These are phyloP conservation scores for Rhinolophus ferrumequinum DNA, from an alignment of 2,113 vertebrate genomes.

Conservation along the genomic window DNA sequence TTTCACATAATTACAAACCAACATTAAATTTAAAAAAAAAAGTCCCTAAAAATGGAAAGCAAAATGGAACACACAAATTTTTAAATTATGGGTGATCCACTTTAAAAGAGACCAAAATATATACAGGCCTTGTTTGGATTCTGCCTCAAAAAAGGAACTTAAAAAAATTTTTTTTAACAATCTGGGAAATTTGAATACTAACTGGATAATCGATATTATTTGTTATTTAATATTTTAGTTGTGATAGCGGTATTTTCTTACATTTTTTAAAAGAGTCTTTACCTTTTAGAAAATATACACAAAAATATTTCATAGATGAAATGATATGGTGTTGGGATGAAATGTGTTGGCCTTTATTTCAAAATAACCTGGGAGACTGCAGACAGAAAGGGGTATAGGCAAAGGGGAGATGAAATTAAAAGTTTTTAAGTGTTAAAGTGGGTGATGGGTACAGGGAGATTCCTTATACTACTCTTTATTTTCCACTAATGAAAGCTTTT, in stretches of 20 bases:
- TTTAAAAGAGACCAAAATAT: slow-evolving; percentile 43
- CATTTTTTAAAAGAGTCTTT: background rate
- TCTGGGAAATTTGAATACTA: slow-evolving; percentile 31
- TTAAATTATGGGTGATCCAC: background rate
- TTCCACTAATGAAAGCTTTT: background rate
- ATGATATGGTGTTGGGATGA: background rate
- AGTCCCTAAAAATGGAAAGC: slow-evolving; percentile 9
- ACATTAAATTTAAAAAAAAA: background rate
- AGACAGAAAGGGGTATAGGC: background rate
- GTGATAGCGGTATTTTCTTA: background rate
- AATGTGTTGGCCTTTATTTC: slow-evolving; percentile 19
- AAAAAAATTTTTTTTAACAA: background rate
- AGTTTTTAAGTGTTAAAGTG: background rate
- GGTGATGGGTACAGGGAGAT: background rate
- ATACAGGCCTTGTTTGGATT: background rate
- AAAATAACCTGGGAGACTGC: background rate
- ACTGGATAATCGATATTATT: background rate
- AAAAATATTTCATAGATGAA: slow-evolving; percentile 1
- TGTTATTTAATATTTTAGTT: slow-evolving; percentile 8
- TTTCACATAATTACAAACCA: slow-evolving; percentile 37
- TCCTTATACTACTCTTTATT: slow-evolving; percentile 24
- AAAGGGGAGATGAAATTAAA: background rate
- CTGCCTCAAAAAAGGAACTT: background rate
- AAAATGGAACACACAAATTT: slow-evolving; percentile 45
- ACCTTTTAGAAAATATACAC: background rate